A percentile compares a stretch with the other conserved stretches of the same genome.
These are phyloP conservation scores for Tachycineta bicolor DNA, from an alignment of 2,113 vertebrate genomes.

Conservation along the genomic window DNA sequence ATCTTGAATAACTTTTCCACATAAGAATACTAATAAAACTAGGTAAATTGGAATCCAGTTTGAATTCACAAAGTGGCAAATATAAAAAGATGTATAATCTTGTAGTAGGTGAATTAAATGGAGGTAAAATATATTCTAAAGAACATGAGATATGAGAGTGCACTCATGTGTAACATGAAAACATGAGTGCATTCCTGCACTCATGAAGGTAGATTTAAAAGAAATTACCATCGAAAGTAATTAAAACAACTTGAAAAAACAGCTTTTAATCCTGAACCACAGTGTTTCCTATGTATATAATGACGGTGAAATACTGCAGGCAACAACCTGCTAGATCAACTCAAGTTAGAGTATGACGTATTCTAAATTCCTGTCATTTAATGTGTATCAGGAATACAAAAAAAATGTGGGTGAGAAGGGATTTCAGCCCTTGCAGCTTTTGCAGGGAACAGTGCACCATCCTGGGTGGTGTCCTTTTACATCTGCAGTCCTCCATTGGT, in stretches of 20 bases:
- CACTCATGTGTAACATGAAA: background rate
- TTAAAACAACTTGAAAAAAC: background rate
- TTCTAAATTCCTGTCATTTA: background rate
- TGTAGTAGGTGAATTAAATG: background rate
- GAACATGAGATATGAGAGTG: background rate
- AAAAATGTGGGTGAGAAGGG: background rate
- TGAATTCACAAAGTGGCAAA: background rate
- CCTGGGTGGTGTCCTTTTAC: background rate
- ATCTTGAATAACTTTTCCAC: background rate
- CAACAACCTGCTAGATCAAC: background rate
- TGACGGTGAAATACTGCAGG: background rate
- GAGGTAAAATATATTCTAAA: background rate
- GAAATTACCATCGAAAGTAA: background rate
- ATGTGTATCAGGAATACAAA: background rate
- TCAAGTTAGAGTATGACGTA: background rate
- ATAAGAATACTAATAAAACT: background rate
- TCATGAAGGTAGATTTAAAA: background rate
- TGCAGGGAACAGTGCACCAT: accelerated
- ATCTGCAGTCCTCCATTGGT: background rate
- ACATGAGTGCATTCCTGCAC: background rate
- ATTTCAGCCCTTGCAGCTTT: background rate
- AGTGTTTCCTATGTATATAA: background rate
- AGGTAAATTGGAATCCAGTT: background rate
- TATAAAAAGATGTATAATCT: background rate
- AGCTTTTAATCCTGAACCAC: background rate